Conservation (phyloP, 2,113 vertebrate genomes). For the Emydocephalus ijimae region DNA sequence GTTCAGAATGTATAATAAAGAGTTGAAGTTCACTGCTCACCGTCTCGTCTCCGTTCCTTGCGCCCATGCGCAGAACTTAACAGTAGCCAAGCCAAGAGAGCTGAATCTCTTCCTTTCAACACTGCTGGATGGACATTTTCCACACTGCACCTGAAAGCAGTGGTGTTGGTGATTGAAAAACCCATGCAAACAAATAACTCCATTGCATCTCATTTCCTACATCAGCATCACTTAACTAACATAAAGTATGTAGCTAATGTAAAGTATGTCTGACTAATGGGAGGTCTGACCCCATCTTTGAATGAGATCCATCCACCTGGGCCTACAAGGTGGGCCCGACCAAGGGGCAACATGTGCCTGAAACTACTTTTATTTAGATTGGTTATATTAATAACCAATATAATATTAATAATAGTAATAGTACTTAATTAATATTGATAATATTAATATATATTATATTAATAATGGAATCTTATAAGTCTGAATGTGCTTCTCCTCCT, state of each 20-base stretch:
- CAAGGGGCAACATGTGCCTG: not conserved
- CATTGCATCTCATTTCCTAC: not conserved
- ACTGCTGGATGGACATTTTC: not conserved
- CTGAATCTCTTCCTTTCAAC: not conserved
- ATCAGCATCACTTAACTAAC: not conserved
- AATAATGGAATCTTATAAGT: not conserved
- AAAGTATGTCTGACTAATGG: not conserved
- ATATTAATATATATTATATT: not conserved
- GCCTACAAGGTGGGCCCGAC: not conserved
- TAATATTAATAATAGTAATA: too few species aligned
- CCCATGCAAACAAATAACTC: not conserved
- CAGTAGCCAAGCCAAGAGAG: not conserved
- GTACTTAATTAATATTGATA: too few species aligned
- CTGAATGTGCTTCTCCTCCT: not conserved
- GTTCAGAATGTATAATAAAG: too few species aligned
- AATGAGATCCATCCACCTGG: not conserved
- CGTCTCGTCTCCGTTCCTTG: too few species aligned
- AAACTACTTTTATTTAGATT: not conserved
- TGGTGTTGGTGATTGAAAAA: not conserved
- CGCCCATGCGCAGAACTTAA: too few species aligned
- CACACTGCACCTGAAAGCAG: not conserved
- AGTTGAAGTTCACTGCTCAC: too few species aligned
- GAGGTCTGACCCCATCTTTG: not conserved
- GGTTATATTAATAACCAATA: not conserved
- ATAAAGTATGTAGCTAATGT: not conserved